Conservation (phyloP, 2,888 invertebrate genomes). For the Ceriagrion tenellum region DNA sequence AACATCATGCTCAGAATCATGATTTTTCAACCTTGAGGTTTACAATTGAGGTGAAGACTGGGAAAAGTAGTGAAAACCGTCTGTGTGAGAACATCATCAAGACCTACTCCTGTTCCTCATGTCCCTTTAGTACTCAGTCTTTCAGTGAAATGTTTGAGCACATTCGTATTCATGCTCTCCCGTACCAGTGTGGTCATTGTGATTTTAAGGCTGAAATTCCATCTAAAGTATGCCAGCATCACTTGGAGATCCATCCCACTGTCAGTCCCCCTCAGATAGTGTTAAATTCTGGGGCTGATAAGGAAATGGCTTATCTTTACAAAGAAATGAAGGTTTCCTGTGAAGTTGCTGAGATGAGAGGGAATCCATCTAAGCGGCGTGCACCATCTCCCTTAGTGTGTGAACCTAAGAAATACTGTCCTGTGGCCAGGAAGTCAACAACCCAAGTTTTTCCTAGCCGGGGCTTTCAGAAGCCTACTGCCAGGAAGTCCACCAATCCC, state of each 20-base stretch:
- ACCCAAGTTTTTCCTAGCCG: conserved; percentile 73
- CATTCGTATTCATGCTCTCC: conserved; percentile 77
- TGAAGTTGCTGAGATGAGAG: conserved; percentile 68
- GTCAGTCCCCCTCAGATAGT: conserved; percentile 73
- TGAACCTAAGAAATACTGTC: conserved; percentile 68
- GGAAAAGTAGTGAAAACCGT: background rate
- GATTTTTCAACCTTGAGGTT: conserved; percentile 75
- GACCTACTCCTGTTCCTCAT: conserved; percentile 77
- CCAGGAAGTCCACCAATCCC: conserved; percentile 80
- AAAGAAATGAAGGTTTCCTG: conserved; percentile 69
- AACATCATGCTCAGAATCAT: conserved; percentile 77
- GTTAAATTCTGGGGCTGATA: background rate
- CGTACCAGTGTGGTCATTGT: conserved; percentile 78
- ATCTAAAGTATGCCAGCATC: conserved; percentile 75
- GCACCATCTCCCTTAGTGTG: background rate
- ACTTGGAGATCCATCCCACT: conserved; percentile 74
- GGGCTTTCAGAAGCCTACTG: conserved; percentile 73
- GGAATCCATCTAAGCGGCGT: background rate
- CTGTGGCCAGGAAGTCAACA: conserved; percentile 79
- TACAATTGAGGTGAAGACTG: conserved; percentile 5
- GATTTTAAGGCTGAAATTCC: conserved; percentile 74
- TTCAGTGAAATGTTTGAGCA: conserved; percentile 76
- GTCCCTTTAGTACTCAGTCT: conserved; percentile 75
- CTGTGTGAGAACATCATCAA: conserved; percentile 69
- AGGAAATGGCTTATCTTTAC: conserved; percentile 33